Evolutionary conservation across 2,113 vertebrate species (phyloP), one percentile per base, ranked within the genome.

Genomic region (Anoplopoma fimbria): DNA sequence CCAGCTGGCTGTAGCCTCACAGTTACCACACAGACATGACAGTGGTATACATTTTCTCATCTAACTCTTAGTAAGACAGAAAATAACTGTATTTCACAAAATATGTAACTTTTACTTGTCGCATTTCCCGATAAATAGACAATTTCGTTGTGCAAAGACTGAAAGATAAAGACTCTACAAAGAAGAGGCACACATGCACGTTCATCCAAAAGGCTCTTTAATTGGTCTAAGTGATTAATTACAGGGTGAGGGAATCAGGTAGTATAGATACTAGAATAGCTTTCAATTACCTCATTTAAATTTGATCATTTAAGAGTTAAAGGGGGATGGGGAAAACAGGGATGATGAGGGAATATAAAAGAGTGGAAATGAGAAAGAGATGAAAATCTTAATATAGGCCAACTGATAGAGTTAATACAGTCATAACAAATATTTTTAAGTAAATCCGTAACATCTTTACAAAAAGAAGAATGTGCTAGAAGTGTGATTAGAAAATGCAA

Each of bases 191-290:
- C 73, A 68, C 60, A 47, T 51, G 10, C 55, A 76, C 2, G 49
- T 83, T 91, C 81, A 78, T 90, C 80, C 82, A 94, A 91, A 94
- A 93, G 82, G 89, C 88, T 91, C 90, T 94, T 92, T 93, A 93
- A 94, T 94, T 93, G 83, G 83, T 91, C 90, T 94, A 92, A 91
- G 91, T 94, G 93, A 91, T 93, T 93, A 92, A 95, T 94, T 95
- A 95, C 93, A 95, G 91, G 88, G 91, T 93, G 90, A 91, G 90
- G 90, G 89, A 93, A 80, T 76, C 88, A 89, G 90, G 89, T 94
- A 92, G 91, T 93, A 94, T 88, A 94, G 93, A 94, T 94, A 94
- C 90, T 94, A 92, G 93, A 95, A 93, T 93, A 94, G 90, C 86
- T 91, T 92, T 94, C 83, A 93, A 90, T 93, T 93, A 91, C 86